Conservation (phyloP, 1,140 invertebrate species). For the Tenebrio molitor region DNA sequence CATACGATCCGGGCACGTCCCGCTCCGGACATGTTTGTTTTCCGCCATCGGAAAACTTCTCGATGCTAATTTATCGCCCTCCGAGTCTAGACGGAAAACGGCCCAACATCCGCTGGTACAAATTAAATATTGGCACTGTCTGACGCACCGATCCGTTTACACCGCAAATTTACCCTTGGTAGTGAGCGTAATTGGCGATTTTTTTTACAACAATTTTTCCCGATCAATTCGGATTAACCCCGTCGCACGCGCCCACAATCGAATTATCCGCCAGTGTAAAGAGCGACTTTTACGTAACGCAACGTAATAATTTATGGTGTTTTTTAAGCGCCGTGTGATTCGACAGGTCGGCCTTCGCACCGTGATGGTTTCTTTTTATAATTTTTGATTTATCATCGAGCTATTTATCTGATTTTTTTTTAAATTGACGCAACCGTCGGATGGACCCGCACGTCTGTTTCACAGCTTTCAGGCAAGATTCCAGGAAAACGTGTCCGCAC, state of each 20-base stretch:
- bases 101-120: background rate
- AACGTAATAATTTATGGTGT: background rate
- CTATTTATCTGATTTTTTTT: conserved; percentile 21
- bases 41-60: background rate
- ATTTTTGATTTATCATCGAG: conserved; percentile 20
- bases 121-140: too few relatives aligned
- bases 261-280: too few relatives aligned
- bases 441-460: background rate
- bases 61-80: background rate
- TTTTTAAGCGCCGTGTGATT: conserved; percentile 4
- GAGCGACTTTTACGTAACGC: background rate
- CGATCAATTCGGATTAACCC: background rate
- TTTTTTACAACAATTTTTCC: too few relatives aligned
- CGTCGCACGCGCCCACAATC: too few relatives aligned
- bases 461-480: background rate
- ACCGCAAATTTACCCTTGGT: too few relatives aligned
- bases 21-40: background rate
- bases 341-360: conserved; percentile 11
- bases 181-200: too few relatives aligned
- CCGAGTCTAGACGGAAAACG: background rate
- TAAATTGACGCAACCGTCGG: background rate
- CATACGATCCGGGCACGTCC: background rate
- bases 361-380: conserved; percentile 12
- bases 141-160: too few relatives aligned
- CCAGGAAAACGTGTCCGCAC: too few relatives aligned